Evolutionary conservation across 2,113 vertebrate genomes (phyloP).

Genomic region (Gorilla gorilla): DNA sequence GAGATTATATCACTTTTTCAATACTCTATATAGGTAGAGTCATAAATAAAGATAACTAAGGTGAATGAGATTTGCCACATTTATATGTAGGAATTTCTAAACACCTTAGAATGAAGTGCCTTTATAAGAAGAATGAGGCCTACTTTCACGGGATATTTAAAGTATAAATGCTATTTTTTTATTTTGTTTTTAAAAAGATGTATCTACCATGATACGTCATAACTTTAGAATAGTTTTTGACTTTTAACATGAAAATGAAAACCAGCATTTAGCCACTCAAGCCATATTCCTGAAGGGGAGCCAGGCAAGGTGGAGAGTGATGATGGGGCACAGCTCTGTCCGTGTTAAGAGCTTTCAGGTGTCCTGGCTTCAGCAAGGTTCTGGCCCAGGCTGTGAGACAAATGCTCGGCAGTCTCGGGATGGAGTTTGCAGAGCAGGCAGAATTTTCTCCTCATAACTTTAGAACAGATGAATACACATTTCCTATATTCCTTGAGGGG

Average conservation of each 20-base stretch:
- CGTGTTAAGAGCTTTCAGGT: not conserved
- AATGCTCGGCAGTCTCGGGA: not conserved
- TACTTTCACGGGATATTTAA: not conserved
- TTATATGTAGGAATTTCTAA: not conserved
- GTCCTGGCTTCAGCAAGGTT: not conserved
- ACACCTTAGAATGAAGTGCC: not conserved
- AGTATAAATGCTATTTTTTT: not conserved
- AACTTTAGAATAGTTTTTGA: not conserved
- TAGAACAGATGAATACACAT: not conserved
- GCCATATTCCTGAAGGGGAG: not conserved
- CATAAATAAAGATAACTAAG: not conserved
- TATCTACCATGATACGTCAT: not conserved
- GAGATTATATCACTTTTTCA: not conserved
- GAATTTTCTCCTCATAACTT: not conserved
- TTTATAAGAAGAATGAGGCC: not conserved
- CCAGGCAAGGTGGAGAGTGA: not conserved
- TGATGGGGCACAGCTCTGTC: not conserved
- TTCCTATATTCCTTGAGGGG: not conserved
- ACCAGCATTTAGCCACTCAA: not conserved
- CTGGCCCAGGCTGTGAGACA: not conserved
- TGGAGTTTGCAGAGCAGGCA: not conserved
- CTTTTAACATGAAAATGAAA: constrained; percentile 9
- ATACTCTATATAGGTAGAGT: not conserved
- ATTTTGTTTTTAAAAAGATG: not conserved
- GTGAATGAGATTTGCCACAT: not conserved